Conservation (phyloP, 2,113 vertebrate genomes). For the Stigmatopora nigra region DNA sequence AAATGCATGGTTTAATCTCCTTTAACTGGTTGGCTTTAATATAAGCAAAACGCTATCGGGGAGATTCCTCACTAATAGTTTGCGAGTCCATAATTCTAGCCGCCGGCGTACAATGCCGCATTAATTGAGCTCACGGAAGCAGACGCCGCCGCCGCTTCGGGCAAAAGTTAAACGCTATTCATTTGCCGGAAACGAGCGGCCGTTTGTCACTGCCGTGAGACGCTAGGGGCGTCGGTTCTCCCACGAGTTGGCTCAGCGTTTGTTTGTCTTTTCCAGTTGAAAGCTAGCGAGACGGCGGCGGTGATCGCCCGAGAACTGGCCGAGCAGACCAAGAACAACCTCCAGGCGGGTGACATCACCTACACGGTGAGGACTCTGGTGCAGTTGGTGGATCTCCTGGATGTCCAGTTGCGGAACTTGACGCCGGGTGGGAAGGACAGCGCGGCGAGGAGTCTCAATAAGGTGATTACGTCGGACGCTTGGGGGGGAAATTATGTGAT, state of each 20-base stretch:
- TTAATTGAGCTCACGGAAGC: constrained; percentile 42
- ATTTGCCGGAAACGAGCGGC: constrained; percentile 20
- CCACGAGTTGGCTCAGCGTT: background rate
- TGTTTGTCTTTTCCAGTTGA: constrained; percentile 66
- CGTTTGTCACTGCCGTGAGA: constrained; percentile 12
- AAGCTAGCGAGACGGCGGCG: constrained; percentile 87
- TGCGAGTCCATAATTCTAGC: constrained; percentile 56
- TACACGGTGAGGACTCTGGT: constrained; percentile 90
- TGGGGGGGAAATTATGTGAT: no score
- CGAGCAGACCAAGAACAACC: constrained; percentile 83
- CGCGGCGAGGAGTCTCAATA: constrained; percentile 93
- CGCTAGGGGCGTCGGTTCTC: background rate
- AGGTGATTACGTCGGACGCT: constrained; percentile 66
- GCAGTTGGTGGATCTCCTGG: constrained; percentile 89
- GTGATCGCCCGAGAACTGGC: constrained; percentile 92
- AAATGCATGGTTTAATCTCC: background rate
- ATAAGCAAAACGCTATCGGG: constrained; percentile 47
- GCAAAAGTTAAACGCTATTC: constrained; percentile 27
- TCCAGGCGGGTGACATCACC: constrained; percentile 88
- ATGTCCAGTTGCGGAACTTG: constrained; percentile 89
- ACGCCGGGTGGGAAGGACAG: constrained; percentile 96
- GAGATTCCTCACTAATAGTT: constrained; percentile 46
- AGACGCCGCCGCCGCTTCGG: constrained; percentile 20
- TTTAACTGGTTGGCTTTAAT: constrained; percentile 24
- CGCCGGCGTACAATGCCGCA: constrained; percentile 36